Evolutionary conservation across 2,797 vertebrate species (phyloP).

Genomic region (Thamnophis elegans): DNA sequence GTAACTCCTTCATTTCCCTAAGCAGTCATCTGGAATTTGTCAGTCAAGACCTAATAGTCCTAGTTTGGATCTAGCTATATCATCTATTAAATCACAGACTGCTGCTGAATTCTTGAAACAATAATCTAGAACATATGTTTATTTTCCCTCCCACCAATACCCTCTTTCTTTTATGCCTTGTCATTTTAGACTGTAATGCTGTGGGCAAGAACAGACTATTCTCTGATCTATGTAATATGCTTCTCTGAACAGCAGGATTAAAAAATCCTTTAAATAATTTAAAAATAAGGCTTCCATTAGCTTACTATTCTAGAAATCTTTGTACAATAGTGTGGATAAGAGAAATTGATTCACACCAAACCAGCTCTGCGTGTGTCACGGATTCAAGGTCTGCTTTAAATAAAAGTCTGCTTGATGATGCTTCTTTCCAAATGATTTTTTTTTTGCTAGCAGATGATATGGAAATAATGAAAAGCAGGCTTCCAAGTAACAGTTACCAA

Average conservation of each 20-base stretch:
- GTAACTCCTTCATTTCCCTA: background rate
- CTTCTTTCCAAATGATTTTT: background rate
- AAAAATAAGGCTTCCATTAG: background rate
- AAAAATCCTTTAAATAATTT: constrained; percentile 7
- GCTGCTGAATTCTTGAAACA: background rate
- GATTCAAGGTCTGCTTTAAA: background rate
- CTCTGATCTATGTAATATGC: background rate
- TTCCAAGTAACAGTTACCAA: background rate
- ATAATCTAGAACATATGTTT: background rate
- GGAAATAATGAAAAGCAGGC: background rate
- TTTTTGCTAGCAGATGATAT: background rate
- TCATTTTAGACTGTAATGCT: background rate
- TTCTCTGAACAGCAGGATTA: background rate
- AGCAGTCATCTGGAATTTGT: background rate
- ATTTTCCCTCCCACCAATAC: background rate
- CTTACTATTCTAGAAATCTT: background rate
- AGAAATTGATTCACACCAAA: background rate
- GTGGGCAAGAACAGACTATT: background rate
- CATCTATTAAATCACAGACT: background rate
- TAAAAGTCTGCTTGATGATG: background rate
- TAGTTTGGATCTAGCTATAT: background rate
- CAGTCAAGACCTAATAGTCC: background rate
- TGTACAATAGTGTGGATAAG: background rate
- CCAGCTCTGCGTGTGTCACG: background rate
- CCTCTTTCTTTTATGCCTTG: background rate